Evolutionary conservation across 2,797 vertebrate species (phyloP), one percentile per base, ranked within the genome.

Genomic region (Gymnoscopelus braueri): DNA sequence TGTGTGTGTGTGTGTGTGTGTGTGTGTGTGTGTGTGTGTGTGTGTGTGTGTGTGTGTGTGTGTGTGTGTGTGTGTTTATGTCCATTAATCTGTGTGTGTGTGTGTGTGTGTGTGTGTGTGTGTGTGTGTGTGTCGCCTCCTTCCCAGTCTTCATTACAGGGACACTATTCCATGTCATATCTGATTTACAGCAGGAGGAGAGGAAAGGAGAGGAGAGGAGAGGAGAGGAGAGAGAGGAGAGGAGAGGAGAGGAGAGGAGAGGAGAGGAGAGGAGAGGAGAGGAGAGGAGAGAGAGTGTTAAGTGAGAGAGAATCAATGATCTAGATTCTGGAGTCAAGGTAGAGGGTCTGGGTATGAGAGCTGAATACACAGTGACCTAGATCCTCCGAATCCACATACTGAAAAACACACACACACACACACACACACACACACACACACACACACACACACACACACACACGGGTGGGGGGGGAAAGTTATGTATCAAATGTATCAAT

Each of bases 91-190:
- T 24, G 48, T 74, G 60, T 69, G 69, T 56, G 47, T 77, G 63
- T 71, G 56, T 32, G 51, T 60, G 63, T 70, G 65, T 77, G 88
- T 84, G 84, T 80, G 81, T 84, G 81, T 71, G 81, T 71, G 56
- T 32, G 51, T 60, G 63, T 70, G 65, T 77, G 88, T 84, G 84
- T 80, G 81, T 84, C 79, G 73, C 70, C 79, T 66, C 72, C 65
- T 71, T 80, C 83, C 61, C 82, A 81, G 87, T 89, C 84, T 81
- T 86, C 80, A 91, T 91, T 89, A 92, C 86, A 88, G 87, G 85
- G 84, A 93, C 89, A 91, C 90, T 91, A 89, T 91, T 88, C 80
- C 84, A 88, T 92, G 92, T 92, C 93, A 91, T 89, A 90, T 92
- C 89, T 93, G 89, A 94, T 93, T 87, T 89, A 24, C 71, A 72